Evolutionary conservation across 2,888 invertebrate genomes (phyloP), one percentile per base, ranked within the genome.

Genomic region (Phyto melanocephala): DNA sequence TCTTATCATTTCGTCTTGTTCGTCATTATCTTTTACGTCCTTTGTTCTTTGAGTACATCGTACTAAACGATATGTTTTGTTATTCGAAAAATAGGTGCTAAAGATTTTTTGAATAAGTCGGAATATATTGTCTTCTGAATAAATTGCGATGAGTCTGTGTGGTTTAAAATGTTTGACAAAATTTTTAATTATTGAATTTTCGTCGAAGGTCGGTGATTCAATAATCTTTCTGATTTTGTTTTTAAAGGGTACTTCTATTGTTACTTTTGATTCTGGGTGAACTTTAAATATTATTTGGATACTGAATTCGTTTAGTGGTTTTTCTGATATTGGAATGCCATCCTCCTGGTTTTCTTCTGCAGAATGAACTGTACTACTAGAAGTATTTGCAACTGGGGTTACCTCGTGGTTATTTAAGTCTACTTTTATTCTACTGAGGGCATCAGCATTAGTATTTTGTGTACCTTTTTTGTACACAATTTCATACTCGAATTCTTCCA

Each of bases 401-500:
- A 17, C 45, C 2, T 82, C 70, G 13, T 42, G 68, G 11, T 54
- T 35, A 52, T 82, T 78, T n/a, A 81, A 24, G 1, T 42, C 6
- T 13, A 20, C 62, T 79, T 84, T 81, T 7, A 85, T 80, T 35
- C 85, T 71, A 22, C 83, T 84, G 3, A 84, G 52, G 0, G 85
- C 84, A 17, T 86, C 84, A 2, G 85, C 86, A 13, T 84, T 84
- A 8, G 79, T 77, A 28, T 86, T 85, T 37, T 33, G 0, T 11
- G 17, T 28, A 0, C 56, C 17, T 28, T 68, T 56, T 68, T 68
- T 42, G 8, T 67, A 52, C 3, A 50, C 11, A 1, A 63, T 84
- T 54, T 86, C 85, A 52, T 86, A 87, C 13, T 87, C 86, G 56
- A 81, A 88, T 63, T 87, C 85, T 40, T 85, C 85, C 1, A 79